A percentile compares a stretch with the other conserved stretches of the same genome.
phyloP scores from a whole-genome alignment of 2,888 invertebrate species.

The Keiferia lycopersicella region DNA sequence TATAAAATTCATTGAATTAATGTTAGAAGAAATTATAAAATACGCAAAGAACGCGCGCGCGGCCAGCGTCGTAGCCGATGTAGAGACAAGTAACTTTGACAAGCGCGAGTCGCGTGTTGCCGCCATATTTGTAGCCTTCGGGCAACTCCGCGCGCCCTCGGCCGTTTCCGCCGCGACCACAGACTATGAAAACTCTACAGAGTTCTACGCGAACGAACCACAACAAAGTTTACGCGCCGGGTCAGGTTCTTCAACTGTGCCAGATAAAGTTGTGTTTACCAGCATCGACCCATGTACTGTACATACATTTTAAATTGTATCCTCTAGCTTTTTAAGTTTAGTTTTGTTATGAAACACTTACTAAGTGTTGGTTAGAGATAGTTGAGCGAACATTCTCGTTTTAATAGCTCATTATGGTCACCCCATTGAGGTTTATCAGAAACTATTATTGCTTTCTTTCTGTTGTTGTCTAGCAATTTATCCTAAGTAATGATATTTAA shows the following conservation, averaged over 20 bases:
- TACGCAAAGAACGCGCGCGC: conserved; percentile 44
- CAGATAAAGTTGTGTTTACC: conserved; percentile 19
- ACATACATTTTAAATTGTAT: conserved; percentile 6
- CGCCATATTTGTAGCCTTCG: conserved; percentile 72
- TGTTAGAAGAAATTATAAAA: neutral
- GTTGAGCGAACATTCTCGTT: conserved; percentile 5
- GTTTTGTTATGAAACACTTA: neutral
- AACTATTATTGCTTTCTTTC: neutral
- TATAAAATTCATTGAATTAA: neutral
- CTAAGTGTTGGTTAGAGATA: neutral
- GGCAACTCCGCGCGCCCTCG: conserved; percentile 55
- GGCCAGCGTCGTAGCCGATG: conserved; percentile 52
- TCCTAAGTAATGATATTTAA: neutral
- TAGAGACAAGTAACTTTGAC: conserved; percentile 68
- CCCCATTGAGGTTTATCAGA: conserved; percentile 11
- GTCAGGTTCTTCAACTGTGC: conserved; percentile 24
- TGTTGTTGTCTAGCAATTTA: neutral
- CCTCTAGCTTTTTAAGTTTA: conserved; percentile 6
- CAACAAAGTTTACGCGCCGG: conserved; percentile 24
- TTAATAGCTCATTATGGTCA: conserved; percentile 27
- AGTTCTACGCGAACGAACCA: conserved; percentile 18
- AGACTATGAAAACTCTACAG: conserved; percentile 22
- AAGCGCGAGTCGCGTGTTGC: conserved; percentile 60
- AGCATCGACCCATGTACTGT: neutral
- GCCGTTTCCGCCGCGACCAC: conserved; percentile 33